A percentile compares a stretch with the other conserved stretches of the same genome.
These are phyloP conservation scores for Limonius californicus DNA, from an alignment of 1,140 invertebrate species.

Conservation along the genomic window DNA sequence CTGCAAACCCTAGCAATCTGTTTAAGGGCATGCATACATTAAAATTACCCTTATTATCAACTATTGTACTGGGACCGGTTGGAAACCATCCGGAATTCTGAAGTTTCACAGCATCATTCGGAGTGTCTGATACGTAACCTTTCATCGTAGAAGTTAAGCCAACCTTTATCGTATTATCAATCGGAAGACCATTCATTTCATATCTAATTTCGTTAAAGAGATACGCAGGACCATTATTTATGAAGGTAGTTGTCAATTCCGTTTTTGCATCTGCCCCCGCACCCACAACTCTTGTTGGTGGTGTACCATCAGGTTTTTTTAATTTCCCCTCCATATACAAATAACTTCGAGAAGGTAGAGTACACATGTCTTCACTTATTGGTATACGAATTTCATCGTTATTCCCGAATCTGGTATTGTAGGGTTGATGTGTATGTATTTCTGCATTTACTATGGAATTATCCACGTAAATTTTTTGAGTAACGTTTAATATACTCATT, in stretches of 20 bases:
- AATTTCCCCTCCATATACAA: no score
- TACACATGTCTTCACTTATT: conserved; percentile 22
- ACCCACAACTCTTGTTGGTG: background rate
- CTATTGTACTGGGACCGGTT: background rate
- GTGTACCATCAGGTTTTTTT: conserved; percentile 18
- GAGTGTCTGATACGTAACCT: no score
- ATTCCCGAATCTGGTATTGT: no score
- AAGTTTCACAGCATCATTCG: conserved; percentile 27
- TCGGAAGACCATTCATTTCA: conserved; percentile 34
- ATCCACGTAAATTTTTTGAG: conserved; percentile 21
- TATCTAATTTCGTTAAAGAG: conserved; percentile 38
- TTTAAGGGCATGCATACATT: background rate
- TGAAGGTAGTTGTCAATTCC: background rate
- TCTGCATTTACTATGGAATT: conserved; percentile 23
- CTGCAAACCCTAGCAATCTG: background rate
- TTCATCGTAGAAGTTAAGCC: no score
- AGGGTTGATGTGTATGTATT: no score
- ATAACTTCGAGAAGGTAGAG: conserved; percentile 10
- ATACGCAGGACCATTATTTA: conserved; percentile 28
- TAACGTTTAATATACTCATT: conserved; percentile 34
- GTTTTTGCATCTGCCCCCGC: no score
- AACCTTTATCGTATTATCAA: conserved; percentile 39
- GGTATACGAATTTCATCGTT: conserved; percentile 24
- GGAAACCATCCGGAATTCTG: background rate
- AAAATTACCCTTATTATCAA: background rate